Conservation (phyloP, 2,797 vertebrate species). For the Danio choprae region DNA sequence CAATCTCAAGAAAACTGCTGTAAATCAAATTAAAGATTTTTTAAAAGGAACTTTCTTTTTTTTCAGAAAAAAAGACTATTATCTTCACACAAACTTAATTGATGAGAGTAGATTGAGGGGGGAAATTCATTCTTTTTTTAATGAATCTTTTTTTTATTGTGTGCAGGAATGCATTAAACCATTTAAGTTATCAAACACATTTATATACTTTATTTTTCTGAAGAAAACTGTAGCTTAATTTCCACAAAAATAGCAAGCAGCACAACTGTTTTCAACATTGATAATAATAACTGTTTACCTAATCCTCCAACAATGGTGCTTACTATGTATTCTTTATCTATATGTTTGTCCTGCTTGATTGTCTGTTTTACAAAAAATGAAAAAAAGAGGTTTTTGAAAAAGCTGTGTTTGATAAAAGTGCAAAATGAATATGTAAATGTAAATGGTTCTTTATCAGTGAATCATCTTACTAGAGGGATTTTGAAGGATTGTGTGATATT, state of each 20-base stretch:
- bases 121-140: too few relatives aligned
- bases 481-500: neutral
- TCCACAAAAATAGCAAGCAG: neutral
- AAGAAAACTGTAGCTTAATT: neutral
- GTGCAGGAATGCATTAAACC: too few relatives aligned
- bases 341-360: too few relatives aligned
- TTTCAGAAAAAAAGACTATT: neutral
- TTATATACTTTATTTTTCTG: neutral
- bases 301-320: too few relatives aligned
- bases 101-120: neutral
- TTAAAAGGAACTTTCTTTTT: neutral
- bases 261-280: neutral
- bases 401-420: too few relatives aligned
- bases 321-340: too few relatives aligned
- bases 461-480: neutral
- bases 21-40: constrained; percentile 3
- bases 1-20: neutral
- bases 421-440: too few relatives aligned
- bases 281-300: neutral
- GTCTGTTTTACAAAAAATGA: too few relatives aligned
- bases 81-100: neutral
- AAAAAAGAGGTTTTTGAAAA: too few relatives aligned
- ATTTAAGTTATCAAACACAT: too few relatives aligned
- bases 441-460: neutral
- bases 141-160: too few relatives aligned